These are phyloP conservation scores for Larimichthys crocea DNA, from an alignment of 2,113 vertebrate genomes.

Conservation along the genomic window DNA sequence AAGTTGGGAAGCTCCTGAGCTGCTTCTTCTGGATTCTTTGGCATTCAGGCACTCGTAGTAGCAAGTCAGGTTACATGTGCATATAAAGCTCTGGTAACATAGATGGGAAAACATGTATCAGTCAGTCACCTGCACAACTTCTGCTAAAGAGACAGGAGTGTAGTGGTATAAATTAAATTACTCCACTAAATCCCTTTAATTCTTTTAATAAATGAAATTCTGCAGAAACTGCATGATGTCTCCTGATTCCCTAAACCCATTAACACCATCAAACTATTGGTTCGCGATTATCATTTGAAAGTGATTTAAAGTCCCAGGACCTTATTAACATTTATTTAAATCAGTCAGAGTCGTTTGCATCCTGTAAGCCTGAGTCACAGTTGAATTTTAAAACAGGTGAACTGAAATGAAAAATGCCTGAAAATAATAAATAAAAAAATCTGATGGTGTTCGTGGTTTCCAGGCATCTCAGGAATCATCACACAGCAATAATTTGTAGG, in stretches of 20 bases:
- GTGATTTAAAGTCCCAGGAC: background rate
- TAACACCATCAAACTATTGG: background rate
- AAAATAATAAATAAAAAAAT: constrained; percentile 3
- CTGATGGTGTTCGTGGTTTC: background rate
- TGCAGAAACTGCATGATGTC: background rate
- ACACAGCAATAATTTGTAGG: background rate
- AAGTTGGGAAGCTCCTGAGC: too few relatives aligned
- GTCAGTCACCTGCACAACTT: too few relatives aligned
- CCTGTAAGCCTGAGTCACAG: background rate
- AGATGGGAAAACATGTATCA: too few relatives aligned
- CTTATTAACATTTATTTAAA: background rate
- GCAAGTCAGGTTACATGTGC: too few relatives aligned
- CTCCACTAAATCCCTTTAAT: background rate
- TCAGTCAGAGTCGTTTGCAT: background rate
- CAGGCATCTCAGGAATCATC: background rate
- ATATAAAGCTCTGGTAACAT: too few relatives aligned
- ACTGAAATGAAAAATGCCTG: background rate
- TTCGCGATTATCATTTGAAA: background rate
- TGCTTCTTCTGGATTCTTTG: too few relatives aligned
- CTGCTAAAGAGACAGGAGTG: background rate
- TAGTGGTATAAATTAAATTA: too few relatives aligned
- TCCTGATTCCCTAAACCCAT: background rate
- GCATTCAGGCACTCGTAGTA: too few relatives aligned
- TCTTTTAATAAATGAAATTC: background rate
- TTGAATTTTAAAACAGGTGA: constrained; percentile 4